Conservation (phyloP, 2,888 invertebrate genomes). For the Zygogramma bicolorata region DNA sequence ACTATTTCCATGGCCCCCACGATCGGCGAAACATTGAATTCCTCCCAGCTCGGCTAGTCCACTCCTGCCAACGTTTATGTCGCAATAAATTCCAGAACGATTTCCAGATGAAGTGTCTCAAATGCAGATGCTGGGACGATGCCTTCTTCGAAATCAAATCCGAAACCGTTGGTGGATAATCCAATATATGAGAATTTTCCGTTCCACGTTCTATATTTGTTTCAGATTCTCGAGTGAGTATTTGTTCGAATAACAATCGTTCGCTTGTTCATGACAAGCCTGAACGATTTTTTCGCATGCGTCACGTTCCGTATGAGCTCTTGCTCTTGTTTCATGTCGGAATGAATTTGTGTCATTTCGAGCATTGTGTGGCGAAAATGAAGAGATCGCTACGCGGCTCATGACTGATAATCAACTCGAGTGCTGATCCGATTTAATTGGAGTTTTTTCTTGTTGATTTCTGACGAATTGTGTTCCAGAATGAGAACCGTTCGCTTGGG, state of each 20-base stretch:
- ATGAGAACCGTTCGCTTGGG: too few species aligned
- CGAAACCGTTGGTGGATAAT: slow-evolving; percentile 51
- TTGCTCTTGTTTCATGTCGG: slow-evolving; percentile 32
- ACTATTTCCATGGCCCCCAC: too few species aligned
- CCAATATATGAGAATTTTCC: slow-evolving; percentile 59
- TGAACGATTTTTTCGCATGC: slow-evolving; percentile 56
- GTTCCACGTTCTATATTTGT: slow-evolving; percentile 43
- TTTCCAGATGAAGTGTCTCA: slow-evolving; percentile 46
- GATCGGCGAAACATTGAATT: not conserved
- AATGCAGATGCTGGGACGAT: slow-evolving; percentile 47
- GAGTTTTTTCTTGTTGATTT: not conserved
- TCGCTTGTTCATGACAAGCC: slow-evolving; percentile 58
- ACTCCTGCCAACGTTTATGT: slow-evolving; percentile 22
- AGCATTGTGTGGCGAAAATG: slow-evolving; percentile 11
- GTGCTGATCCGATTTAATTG: not conserved
- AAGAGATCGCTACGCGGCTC: not conserved
- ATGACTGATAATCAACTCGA: not conserved
- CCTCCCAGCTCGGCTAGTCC: not conserved
- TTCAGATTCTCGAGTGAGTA: slow-evolving; percentile 48
- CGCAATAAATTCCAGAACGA: slow-evolving; percentile 44
- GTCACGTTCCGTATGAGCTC: slow-evolving; percentile 47
- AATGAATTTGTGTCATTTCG: slow-evolving; percentile 23
- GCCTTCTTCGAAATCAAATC: slow-evolving; percentile 43
- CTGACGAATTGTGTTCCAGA: too few species aligned
- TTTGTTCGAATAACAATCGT: slow-evolving; percentile 58